Evolutionary conservation across 1,140 invertebrate genomes (phyloP).

Genomic region (Heliconius eleuchia): DNA sequence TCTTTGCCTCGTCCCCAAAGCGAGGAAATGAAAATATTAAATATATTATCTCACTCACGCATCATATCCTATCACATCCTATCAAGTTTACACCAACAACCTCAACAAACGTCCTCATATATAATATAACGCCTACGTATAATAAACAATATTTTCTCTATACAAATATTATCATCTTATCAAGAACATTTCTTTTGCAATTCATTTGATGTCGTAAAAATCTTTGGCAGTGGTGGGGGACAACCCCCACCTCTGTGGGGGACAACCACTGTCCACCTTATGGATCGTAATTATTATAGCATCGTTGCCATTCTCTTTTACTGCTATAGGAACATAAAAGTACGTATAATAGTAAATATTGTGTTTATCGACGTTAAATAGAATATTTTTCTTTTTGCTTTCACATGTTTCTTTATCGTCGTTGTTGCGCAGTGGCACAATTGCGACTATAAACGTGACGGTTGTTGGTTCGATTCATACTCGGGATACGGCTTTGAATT

Average conservation of each 20-base stretch:
- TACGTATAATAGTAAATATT: not conserved
- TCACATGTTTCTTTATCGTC: not conserved
- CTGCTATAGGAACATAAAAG: slow-evolving; percentile 21
- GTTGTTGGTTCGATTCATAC: not conserved
- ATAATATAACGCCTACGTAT: not conserved
- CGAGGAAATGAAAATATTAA: no score
- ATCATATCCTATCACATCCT: no score
- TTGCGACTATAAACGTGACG: not conserved
- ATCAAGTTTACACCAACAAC: no score
- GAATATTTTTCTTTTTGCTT: not conserved
- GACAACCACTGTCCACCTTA: no score
- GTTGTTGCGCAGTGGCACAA: no score
- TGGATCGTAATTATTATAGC: slow-evolving; percentile 20
- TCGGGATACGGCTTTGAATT: not conserved
- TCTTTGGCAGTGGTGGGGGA: slow-evolving; percentile 20
- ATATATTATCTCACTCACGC: no score
- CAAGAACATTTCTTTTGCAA: slow-evolving; percentile 15
- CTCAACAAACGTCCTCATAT: no score
- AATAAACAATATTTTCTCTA: not conserved
- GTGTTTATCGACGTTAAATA: not conserved
- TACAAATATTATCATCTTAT: not conserved
- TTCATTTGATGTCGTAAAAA: slow-evolving; percentile 40
- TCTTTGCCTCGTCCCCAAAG: no score
- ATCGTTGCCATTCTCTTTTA: slow-evolving; percentile 36
- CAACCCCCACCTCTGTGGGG: no score